Evolutionary conservation across 2,797 vertebrate genomes (phyloP), one percentile per base, ranked within the genome.

Genomic region (Clarias platycephalus): DNA sequence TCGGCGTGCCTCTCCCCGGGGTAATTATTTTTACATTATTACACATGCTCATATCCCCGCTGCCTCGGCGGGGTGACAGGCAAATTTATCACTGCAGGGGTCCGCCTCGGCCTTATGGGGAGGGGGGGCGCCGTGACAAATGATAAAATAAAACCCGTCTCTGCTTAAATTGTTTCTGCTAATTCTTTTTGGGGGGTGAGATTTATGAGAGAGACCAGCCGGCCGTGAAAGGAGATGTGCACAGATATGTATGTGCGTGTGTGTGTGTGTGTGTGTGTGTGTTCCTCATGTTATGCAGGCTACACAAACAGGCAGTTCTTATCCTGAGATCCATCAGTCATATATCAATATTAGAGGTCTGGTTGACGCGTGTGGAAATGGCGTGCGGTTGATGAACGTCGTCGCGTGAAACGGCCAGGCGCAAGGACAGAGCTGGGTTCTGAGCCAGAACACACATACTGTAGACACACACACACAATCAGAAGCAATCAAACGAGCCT

Each of bases 1-100:
- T 92, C 91, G 89, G 84, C 80, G 85, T 90, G 90, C 88, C 89
- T 93, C 90, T 95, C 95, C 94, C 94, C 88, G 90, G 95, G 95
- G 95, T 96, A 95, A 96, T 96, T 95, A 96, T 95, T 95, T 95
- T 94, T 95, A 95, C 95, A 96, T 95, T 95, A 95, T 95, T 95
- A 95, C 95, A 95, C 94, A 93, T 95, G 94, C 95, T 95, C 93
- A 94, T 94, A 95, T 95, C 93, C 93, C 88, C 91, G 92, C 93
- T 90, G 93, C 94, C 94, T 90, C 91, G 89, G 89, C 86, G 83
- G 94, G 93, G 92, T 96, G 95, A 95, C 95, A 95, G 94, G 94
- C 93, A 94, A 94, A 96, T 95, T 95, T 94, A 96, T 96, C 95
- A 95, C 92, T 91, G 90, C 88, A 84, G 93, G 92, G 92, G 93